Percentiles rank a stretch among this genome's conserved stretches.
Evolutionary conservation across 2,797 vertebrate species (phyloP).

Genomic region (Siniperca undulata): DNA sequence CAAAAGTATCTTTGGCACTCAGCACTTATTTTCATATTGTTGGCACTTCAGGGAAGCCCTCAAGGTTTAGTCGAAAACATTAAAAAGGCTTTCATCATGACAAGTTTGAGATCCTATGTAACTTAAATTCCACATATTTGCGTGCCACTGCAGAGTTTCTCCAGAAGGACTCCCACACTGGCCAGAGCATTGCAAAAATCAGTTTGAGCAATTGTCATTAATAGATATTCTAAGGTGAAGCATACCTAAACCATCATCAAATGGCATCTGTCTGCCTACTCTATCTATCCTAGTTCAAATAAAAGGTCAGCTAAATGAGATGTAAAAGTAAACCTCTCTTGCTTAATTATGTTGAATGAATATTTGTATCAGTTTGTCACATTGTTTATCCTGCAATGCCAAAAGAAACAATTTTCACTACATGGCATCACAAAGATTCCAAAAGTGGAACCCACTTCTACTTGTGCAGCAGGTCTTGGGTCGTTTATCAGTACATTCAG

Average conservation of each 20-base stretch:
- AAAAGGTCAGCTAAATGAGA: not conserved
- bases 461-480: constrained; percentile 3
- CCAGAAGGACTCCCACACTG: constrained; percentile 17
- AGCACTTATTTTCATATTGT: constrained; percentile 71
- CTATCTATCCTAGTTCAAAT: not conserved
- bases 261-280: constrained; percentile 25
- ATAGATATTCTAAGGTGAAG: constrained; percentile 32
- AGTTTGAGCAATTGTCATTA: constrained; percentile 36
- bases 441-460: constrained; percentile 4
- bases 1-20: constrained; percentile 81
- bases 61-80: constrained; percentile 73
- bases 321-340: constrained; percentile 17
- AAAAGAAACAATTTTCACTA: constrained; percentile 20
- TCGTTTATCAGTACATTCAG: constrained; percentile 8
- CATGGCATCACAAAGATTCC: constrained; percentile 2
- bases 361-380: constrained; percentile 1
- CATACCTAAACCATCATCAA: constrained; percentile 35
- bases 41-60: constrained; percentile 68
- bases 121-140: constrained; percentile 69
- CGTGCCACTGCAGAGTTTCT: constrained; percentile 52
- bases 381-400: constrained; percentile 2
- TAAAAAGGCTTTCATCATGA: constrained; percentile 73
- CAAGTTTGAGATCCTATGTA: constrained; percentile 62
- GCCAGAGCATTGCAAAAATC: constrained; percentile 38
- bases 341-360: constrained; percentile 18